phyloP scores from a whole-genome alignment of 2,113 vertebrate genomes.

The Microtus richardsoni region DNA sequence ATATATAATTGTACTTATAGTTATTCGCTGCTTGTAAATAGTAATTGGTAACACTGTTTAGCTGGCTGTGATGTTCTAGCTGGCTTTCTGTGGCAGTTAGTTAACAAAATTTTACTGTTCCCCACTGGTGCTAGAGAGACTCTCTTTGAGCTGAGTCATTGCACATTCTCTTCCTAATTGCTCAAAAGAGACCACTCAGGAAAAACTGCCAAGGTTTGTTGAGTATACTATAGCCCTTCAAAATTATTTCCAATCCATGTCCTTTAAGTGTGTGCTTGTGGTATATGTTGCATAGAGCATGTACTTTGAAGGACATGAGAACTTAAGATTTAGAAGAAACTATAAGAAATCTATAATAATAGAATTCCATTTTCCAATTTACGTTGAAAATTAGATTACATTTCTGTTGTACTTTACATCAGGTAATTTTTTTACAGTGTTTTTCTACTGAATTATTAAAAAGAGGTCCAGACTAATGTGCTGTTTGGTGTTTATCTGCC shows the following conservation, averaged over 20 bases:
- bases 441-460: slow-evolving; percentile 55
- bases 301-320: background rate
- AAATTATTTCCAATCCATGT: slow-evolving; percentile 32
- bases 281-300: background rate
- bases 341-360: slow-evolving; percentile 7
- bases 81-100: background rate
- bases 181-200: background rate
- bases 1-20: background rate
- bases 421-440: background rate
- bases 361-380: slow-evolving; percentile 37
- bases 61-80: background rate
- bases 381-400: slow-evolving; percentile 39
- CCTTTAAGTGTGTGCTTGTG: background rate
- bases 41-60: background rate
- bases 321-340: slow-evolving; percentile 40
- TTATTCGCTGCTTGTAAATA: slow-evolving; percentile 27
- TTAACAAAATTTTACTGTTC: slow-evolving; percentile 20
- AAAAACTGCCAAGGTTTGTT: background rate
- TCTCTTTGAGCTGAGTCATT: slow-evolving; percentile 40
- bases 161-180: slow-evolving; percentile 33
- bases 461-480: slow-evolving; percentile 5
- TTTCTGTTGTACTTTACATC: slow-evolving; percentile 34
- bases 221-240: background rate
- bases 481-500: background rate
- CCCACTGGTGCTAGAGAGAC: background rate